phyloP scores from a whole-genome alignment of 1,140 invertebrate species.

The Thrips palmi region DNA sequence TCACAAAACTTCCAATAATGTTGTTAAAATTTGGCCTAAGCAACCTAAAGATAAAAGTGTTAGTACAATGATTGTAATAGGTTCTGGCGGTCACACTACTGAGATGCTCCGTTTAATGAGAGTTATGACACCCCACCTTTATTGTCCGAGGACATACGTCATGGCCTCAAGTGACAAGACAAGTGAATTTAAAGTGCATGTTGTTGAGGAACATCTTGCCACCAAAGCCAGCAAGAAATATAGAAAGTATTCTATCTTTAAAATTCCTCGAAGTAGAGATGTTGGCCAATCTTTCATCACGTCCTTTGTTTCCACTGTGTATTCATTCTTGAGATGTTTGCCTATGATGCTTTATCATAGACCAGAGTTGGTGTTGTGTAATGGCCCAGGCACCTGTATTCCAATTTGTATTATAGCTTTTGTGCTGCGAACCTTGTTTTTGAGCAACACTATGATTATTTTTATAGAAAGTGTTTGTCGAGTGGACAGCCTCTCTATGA shows the following conservation, averaged over 20 bases:
- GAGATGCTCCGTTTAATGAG: slow-evolving; percentile 65
- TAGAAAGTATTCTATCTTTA: slow-evolving; percentile 30
- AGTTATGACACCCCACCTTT: slow-evolving; percentile 35
- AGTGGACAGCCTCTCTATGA: slow-evolving; percentile 71
- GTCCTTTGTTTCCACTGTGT: slow-evolving; percentile 57
- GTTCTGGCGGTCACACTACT: slow-evolving; percentile 65
- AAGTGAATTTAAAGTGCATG: slow-evolving; percentile 41
- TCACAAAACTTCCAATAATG: no score
- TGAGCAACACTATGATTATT: slow-evolving; percentile 54
- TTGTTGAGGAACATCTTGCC: neutral
- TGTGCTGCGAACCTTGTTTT: slow-evolving; percentile 39
- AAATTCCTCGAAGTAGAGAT: slow-evolving; percentile 65
- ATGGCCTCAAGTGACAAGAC: slow-evolving; percentile 58
- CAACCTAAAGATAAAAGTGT: no score
- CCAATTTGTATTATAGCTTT: slow-evolving; percentile 61
- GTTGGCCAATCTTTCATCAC: slow-evolving; percentile 73
- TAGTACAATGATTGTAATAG: slow-evolving; percentile 34
- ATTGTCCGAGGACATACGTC: slow-evolving; percentile 54
- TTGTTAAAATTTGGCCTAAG: no score
- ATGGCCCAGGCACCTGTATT: slow-evolving; percentile 91
- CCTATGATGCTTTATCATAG: slow-evolving; percentile 45
- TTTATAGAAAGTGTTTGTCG: slow-evolving; percentile 92
- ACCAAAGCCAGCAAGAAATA: neutral
- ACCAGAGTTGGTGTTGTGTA: slow-evolving; percentile 70
- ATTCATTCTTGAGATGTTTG: slow-evolving; percentile 44